phyloP scores from a whole-genome alignment of 2,797 vertebrate genomes.

The Austrolebias charrua region DNA sequence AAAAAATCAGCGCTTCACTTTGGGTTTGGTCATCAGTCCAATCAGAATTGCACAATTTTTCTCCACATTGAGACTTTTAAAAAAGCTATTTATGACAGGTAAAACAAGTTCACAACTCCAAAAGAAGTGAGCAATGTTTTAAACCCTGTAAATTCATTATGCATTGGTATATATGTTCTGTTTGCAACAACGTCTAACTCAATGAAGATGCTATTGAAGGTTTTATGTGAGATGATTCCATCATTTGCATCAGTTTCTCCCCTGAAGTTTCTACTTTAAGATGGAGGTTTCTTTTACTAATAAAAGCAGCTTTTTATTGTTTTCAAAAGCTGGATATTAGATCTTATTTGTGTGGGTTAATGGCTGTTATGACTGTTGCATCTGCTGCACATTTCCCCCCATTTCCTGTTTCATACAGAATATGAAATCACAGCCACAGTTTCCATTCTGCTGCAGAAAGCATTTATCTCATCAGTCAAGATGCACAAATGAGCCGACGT shows the following conservation, averaged over 20 bases:
- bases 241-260: conserved; percentile 18
- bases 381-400: conserved; percentile 20
- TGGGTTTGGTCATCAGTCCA: too few relatives aligned
- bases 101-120: too few relatives aligned
- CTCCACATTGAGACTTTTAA: too few relatives aligned
- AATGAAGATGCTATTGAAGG: conserved; percentile 9
- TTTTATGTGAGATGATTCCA: conserved; percentile 1
- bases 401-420: conserved; percentile 33
- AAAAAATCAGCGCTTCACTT: too few relatives aligned
- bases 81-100: too few relatives aligned
- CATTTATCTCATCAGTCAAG: conserved; percentile 39
- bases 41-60: too few relatives aligned
- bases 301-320: conserved; percentile 8
- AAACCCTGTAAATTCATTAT: too few relatives aligned
- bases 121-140: too few relatives aligned
- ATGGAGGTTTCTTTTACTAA: neutral
- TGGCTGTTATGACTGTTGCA: conserved; percentile 13
- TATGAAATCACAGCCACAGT: conserved; percentile 46
- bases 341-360: conserved; percentile 10
- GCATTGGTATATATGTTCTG: too few relatives aligned
- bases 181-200: neutral
- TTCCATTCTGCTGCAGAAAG: conserved; percentile 44
- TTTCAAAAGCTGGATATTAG: neutral
- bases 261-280: neutral
- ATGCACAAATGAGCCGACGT: conserved; percentile 26